These are phyloP conservation scores for Mystacides longicornis DNA, from an alignment of 2,888 invertebrate genomes.

Conservation along the genomic window DNA sequence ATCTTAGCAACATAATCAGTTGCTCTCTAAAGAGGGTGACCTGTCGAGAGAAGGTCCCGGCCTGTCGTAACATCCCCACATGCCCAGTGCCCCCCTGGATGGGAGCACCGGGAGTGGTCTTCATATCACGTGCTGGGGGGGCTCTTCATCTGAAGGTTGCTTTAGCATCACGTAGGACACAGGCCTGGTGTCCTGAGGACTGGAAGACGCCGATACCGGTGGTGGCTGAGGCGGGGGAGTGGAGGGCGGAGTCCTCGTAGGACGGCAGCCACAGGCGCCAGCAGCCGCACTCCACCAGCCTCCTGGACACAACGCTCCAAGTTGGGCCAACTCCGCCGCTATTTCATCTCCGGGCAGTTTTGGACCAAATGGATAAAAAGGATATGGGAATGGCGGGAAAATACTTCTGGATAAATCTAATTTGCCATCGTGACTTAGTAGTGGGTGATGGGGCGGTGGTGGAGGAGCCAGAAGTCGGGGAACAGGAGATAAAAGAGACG, in stretches of 20 bases:
- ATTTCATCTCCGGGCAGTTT: constrained; percentile 51
- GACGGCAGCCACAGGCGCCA: constrained; percentile 45
- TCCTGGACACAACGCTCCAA: constrained; percentile 35
- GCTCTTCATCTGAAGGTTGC: constrained; percentile 45
- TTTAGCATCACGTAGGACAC: constrained; percentile 58
- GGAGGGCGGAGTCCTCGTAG: constrained; percentile 38
- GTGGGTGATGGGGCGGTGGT: constrained; percentile 44
- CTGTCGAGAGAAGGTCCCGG: constrained; percentile 34
- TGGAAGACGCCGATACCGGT: constrained; percentile 28
- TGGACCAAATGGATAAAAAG: constrained; percentile 58
- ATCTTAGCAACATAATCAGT: no score
- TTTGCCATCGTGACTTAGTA: constrained; percentile 48
- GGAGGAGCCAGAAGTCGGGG: constrained; percentile 45
- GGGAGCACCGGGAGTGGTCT: constrained; percentile 78
- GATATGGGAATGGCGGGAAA: constrained; percentile 66
- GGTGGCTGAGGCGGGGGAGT: constrained; percentile 32
- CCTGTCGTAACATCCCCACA: constrained; percentile 37
- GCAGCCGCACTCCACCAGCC: constrained; percentile 35
- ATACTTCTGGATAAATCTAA: constrained; percentile 59
- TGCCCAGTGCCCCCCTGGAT: constrained; percentile 48
- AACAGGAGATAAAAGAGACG: constrained; percentile 54
- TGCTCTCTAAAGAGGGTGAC: constrained; percentile 24
- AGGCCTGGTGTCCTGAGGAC: constrained; percentile 40
- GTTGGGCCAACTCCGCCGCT: constrained; percentile 62
- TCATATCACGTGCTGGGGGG: constrained; percentile 69